Evolutionary conservation across 2,888 invertebrate species (phyloP).

Genomic region (Malthinus seriepunctatus): DNA sequence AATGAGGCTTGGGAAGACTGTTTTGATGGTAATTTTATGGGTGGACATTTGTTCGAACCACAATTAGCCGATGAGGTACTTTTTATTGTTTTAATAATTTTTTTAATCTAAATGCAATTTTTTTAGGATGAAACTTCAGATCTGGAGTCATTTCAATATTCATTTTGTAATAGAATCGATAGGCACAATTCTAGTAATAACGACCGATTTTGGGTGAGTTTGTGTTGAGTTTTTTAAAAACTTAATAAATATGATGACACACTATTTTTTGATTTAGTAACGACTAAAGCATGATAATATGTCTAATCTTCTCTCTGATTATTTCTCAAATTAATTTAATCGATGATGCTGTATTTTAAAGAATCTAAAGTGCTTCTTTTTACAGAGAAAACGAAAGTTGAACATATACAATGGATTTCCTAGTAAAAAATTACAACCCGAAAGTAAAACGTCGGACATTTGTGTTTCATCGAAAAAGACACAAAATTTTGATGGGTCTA

Average conservation of each 20-base stretch:
- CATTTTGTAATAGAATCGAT: too few relatives aligned
- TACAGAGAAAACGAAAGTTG: conserved; percentile 57
- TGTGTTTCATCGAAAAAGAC: conserved; percentile 11
- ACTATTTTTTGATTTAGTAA: conserved; percentile 39
- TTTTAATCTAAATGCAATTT: too few relatives aligned
- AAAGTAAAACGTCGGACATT: conserved; percentile 46
- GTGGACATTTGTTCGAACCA: conserved; percentile 29
- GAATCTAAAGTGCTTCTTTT: conserved; percentile 21
- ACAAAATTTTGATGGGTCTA: conserved; percentile 13
- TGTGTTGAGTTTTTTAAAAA: too few relatives aligned
- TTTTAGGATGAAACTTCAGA: too few relatives aligned
- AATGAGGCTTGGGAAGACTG: conserved; percentile 46
- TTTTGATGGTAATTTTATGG: conserved; percentile 30
- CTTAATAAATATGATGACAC: not conserved
- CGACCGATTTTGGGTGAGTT: too few relatives aligned
- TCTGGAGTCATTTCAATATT: too few relatives aligned
- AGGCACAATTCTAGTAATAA: too few relatives aligned
- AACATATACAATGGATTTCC: conserved; percentile 56
- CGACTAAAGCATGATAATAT: conserved; percentile 32
- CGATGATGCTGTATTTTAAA: not conserved
- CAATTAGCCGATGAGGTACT: conserved; percentile 32
- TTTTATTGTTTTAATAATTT: too few relatives aligned
- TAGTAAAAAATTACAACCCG: conserved; percentile 59
- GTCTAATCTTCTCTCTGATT: conserved; percentile 55
- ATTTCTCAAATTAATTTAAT: conserved; percentile 8